Evolutionary conservation across 2,797 vertebrate genomes (phyloP).

Genomic region (Stomatorhinus walkeri): DNA sequence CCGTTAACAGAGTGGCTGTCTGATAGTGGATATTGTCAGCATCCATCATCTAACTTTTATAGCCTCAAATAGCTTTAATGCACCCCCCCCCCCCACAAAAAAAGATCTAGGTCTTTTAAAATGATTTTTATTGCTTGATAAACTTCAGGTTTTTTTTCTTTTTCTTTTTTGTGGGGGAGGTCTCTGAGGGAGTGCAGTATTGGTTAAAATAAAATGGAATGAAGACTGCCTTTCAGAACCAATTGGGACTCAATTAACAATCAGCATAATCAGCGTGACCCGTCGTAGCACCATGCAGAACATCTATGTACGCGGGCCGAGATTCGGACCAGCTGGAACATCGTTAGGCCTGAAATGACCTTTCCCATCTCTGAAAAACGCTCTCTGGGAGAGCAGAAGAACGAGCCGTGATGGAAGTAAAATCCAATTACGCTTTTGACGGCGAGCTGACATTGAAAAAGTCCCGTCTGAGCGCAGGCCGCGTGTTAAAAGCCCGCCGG

Average conservation of each 20-base stretch:
- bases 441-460: slow-evolving; percentile 33
- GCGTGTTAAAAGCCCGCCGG: slow-evolving; percentile 1
- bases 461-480: slow-evolving; percentile 31
- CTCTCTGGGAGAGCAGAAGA: slow-evolving; percentile 27
- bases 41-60: not conserved
- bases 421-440: slow-evolving; percentile 28
- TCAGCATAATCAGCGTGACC: not conserved
- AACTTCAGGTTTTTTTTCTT: not conserved
- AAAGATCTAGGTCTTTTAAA: not conserved
- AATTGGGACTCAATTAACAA: not conserved
- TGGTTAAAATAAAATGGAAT: not conserved
- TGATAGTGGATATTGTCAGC: not conserved
- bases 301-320: slow-evolving; percentile 2
- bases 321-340: slow-evolving; percentile 32
- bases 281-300: not conserved
- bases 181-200: not conserved
- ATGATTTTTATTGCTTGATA: not conserved
- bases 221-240: not conserved
- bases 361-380: slow-evolving; percentile 40
- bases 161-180: not conserved
- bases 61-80: not conserved
- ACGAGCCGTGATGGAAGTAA: slow-evolving; percentile 21
- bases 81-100: not conserved
- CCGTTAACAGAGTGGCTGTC: not conserved
- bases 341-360: slow-evolving; percentile 32